These are phyloP conservation scores for Elephantulus edwardii DNA, from an alignment of 2,113 vertebrate species.

Conservation along the genomic window DNA sequence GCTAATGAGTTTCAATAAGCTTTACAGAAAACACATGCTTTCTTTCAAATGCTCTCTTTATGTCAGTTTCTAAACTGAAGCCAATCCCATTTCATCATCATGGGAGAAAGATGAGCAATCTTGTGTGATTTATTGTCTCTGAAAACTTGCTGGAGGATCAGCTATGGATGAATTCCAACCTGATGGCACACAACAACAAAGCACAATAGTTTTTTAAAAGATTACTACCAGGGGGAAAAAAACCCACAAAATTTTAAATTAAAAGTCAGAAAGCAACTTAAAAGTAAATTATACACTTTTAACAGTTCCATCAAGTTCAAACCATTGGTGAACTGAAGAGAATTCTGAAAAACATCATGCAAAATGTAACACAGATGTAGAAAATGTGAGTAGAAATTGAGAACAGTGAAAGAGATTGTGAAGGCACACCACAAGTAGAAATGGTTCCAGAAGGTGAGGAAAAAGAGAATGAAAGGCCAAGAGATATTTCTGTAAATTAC, in stretches of 20 bases:
- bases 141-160: no score
- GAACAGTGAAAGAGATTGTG: not conserved
- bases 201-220: no score
- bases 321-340: not conserved
- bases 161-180: no score
- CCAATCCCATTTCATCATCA: no score
- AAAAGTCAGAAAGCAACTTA: not conserved
- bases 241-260: not conserved
- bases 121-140: no score
- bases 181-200: no score
- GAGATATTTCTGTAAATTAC: not conserved
- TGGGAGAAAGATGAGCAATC: no score
- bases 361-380: not conserved
- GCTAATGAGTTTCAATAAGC: not conserved
- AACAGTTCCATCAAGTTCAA: not conserved
- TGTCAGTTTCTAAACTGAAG: not conserved
- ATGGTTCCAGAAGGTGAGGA: not conserved
- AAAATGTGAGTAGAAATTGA: not conserved
- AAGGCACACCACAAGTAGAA: not conserved
- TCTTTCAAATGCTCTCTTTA: not conserved
- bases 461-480: not conserved
- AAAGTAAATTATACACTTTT: not conserved
- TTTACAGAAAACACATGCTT: not conserved
- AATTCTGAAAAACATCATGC: not conserved
- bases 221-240: no score